Conservation (phyloP, 1,140 invertebrate species). For the Drosophila truncata region DNA sequence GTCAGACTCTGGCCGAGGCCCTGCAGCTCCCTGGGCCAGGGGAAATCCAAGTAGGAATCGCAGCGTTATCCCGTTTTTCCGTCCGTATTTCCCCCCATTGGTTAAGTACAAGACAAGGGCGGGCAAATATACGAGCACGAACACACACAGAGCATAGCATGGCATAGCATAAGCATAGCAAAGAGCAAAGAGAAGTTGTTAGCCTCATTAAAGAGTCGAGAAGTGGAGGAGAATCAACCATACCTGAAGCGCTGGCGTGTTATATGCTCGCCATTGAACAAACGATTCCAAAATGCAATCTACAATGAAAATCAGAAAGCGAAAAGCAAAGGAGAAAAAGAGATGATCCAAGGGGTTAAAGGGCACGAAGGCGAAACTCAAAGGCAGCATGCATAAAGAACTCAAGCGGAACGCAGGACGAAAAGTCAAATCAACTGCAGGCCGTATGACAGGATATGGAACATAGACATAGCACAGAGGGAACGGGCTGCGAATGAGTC, state of each 20-base stretch:
- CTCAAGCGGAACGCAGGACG: slow-evolving; percentile 26
- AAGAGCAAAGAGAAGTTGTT: slow-evolving; percentile 60
- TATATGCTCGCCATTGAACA: slow-evolving; percentile 81
- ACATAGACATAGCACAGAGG: slow-evolving; percentile 11
- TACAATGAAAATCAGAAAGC: slow-evolving; percentile 69
- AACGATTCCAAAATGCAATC: slow-evolving; percentile 84
- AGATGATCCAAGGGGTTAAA: slow-evolving; percentile 13
- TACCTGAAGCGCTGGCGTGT: slow-evolving; percentile 79
- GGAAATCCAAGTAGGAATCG: slow-evolving; percentile 12
- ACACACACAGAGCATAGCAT: slow-evolving; percentile 4
- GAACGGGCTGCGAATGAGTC: slow-evolving; percentile 10
- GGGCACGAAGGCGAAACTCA: slow-evolving; percentile 4
- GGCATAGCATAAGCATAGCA: slow-evolving; percentile 5
- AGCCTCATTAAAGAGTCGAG: slow-evolving; percentile 63
- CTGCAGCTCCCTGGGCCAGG: slow-evolving; percentile 66
- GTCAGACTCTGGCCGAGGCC: slow-evolving; percentile 70
- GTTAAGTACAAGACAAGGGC: slow-evolving; percentile 77
- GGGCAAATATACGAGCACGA: slow-evolving; percentile 40
- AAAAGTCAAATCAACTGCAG: slow-evolving; percentile 75
- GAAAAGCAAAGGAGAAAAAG: slow-evolving; percentile 28
- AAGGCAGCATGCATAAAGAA: slow-evolving; percentile 58
- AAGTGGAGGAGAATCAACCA: slow-evolving; percentile 41
- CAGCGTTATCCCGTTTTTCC: slow-evolving; percentile 1
- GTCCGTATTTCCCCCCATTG: slow-evolving; percentile 51
- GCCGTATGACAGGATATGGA: slow-evolving; percentile 33